Percentiles rank a stretch among this genome's conserved stretches.
Conservation (phyloP, 2,888 invertebrate species). For the Norana najaformis region DNA sequence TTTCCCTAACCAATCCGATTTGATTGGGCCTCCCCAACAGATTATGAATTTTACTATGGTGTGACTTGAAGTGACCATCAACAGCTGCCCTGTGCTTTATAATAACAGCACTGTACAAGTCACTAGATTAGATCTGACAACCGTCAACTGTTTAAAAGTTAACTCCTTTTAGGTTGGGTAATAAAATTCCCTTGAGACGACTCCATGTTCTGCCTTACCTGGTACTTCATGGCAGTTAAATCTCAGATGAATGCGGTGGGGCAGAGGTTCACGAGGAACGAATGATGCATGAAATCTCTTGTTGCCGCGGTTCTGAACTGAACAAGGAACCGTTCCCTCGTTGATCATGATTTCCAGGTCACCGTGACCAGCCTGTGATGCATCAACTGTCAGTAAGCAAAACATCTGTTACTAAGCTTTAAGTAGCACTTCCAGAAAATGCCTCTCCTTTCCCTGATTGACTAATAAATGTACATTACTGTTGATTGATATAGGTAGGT, state of each 20-base stretch:
- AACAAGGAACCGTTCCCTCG: constrained; percentile 94
- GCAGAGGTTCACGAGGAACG: constrained; percentile 64
- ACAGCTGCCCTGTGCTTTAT: too few relatives aligned
- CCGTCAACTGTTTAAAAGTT: too few relatives aligned
- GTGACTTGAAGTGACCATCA: too few relatives aligned
- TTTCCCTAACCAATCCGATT: too few relatives aligned
- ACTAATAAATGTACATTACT: not conserved
- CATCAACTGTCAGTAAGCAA: constrained; percentile 78
- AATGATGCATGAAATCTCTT: constrained; percentile 96
- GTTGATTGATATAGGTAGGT: not conserved
- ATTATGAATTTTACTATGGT: too few relatives aligned
- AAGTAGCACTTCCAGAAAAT: too few relatives aligned
- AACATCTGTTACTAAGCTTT: not conserved
- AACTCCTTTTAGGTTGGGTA: too few relatives aligned
- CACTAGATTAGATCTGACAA: too few relatives aligned
- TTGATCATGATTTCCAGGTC: constrained; percentile 98
- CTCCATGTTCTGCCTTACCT: constrained; percentile 26
- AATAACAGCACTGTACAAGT: too few relatives aligned
- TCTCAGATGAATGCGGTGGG: constrained; percentile 39
- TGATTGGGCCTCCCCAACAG: too few relatives aligned
- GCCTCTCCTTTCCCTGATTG: too few relatives aligned
- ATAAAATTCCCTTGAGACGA: not conserved
- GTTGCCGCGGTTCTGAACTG: constrained; percentile 70
- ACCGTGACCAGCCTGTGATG: constrained; percentile 96
- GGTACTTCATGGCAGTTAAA: constrained; percentile 38